These are phyloP conservation scores for Smutsia gigantea DNA, from an alignment of 2,797 vertebrate genomes.

Conservation along the genomic window DNA sequence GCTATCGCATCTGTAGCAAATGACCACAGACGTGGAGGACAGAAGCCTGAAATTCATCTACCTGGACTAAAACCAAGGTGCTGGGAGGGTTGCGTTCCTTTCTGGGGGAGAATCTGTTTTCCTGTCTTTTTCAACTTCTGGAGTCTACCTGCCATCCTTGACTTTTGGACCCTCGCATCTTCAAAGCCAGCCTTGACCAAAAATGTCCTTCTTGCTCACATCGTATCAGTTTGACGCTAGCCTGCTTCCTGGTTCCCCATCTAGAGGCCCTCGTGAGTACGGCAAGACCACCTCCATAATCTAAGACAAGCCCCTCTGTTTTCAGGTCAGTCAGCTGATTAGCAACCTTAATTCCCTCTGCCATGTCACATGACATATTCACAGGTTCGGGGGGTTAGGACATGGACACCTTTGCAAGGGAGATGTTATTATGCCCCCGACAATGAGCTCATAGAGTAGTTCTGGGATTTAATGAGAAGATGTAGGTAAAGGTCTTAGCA, in stretches of 20 bases:
- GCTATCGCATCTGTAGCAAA: neutral
- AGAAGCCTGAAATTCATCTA: neutral
- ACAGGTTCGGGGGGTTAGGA: neutral
- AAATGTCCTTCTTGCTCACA: accelerated
- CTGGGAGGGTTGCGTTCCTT: accelerated
- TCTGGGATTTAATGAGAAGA: neutral
- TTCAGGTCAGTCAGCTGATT: neutral
- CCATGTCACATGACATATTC: neutral
- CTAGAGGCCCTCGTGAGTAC: neutral
- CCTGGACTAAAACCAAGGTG: neutral
- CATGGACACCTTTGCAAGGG: too few relatives aligned
- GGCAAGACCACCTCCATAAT: neutral
- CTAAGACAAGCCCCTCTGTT: neutral
- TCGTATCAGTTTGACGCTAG: accelerated
- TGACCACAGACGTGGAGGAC: neutral
- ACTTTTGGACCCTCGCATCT: neutral
- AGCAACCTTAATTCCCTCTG: neutral
- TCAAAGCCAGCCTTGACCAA: neutral
- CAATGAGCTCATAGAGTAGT: accelerated
- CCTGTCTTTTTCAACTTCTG: neutral
- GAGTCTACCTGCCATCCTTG: neutral
- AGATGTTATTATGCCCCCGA: neutral
- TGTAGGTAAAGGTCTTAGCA: neutral
- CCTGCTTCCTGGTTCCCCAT: neutral
- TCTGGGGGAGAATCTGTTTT: neutral